Percentiles rank a stretch among this genome's conserved stretches.
Conservation (phyloP, 2,797 vertebrate species). For the Streptopelia turtur region DNA sequence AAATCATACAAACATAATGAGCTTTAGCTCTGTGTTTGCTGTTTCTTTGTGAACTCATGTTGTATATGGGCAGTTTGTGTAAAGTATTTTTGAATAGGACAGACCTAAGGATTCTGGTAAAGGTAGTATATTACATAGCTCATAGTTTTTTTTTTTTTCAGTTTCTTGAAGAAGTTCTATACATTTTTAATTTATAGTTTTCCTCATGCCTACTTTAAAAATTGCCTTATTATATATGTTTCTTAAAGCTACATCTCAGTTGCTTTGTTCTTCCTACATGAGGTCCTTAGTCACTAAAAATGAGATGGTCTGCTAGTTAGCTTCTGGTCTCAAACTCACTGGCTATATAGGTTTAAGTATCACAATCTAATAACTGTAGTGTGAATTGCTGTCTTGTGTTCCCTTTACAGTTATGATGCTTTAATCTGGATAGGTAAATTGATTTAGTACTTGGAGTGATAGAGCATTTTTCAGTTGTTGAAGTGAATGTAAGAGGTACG, state of each 20-base stretch:
- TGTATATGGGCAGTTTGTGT: not conserved
- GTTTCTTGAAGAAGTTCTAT: not conserved
- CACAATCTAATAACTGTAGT: not conserved
- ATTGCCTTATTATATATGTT: not conserved
- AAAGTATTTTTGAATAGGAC: not conserved
- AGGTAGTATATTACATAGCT: not conserved
- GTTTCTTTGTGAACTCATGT: not conserved
- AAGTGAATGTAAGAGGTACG: not conserved
- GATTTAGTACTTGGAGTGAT: not conserved
- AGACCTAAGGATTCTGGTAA: not conserved
- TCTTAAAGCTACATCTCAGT: not conserved
- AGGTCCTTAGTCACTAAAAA: not conserved
- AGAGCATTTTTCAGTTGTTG: not conserved
- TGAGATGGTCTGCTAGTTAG: not conserved
- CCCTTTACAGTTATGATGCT: not conserved
- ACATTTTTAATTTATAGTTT: not conserved
- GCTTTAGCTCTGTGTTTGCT: not conserved
- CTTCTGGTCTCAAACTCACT: not conserved
- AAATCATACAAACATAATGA: not conserved
- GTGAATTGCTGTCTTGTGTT: not conserved
- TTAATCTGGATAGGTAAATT: not conserved
- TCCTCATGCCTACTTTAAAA: not conserved
- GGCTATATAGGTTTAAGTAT: not conserved
- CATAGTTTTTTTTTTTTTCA: accelerated
- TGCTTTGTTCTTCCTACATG: not conserved